Base-by-base conservation (phyloP, 1,140 invertebrate species). In the Brachionus rotundiformis region DNA sequence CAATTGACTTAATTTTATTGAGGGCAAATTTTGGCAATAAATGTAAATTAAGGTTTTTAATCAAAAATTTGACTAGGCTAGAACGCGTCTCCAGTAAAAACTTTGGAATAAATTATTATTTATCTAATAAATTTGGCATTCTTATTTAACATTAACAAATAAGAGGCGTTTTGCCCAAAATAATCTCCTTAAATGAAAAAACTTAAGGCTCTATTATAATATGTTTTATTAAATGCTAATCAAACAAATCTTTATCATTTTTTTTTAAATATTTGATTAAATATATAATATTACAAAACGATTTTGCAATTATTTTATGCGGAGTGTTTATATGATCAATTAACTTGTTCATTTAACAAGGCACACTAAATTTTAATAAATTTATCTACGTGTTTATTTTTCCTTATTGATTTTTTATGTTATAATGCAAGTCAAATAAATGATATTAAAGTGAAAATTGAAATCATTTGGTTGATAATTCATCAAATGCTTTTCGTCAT, bases 221-320 rank as follows among this genome's bases (percentile, higher is more conserved):
- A 19, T 54, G 47, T 54, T 54, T 19, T 10, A 54, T 54, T 54
- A 54, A 54, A 54, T 54, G 47, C 47, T 54, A 54, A 54, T 54
- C 47, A 54, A 54, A 54, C 47, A 54, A 54, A 54, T 54, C 47
- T 54, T 54, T 54, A 54, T 54, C 47, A 54, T 19, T 54, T 54
- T 54, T n/a, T 19, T 54, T 54, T 54, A 54, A 54, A 54, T 54
- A 54, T 54, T 54, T 54, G 47, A 54, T 54, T 54, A 54, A 54
- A 54, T 54, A 54, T 54, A n/a, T 54, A 54, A 54, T 54, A 54
- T 54, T 19, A 54, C 47, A 54, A 8, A 54, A 54, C n/a, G 4
- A 19, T 54, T 54, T 54, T 49, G 47, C 47, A 49, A 49, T 49
- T 54, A 54, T 54, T 10, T n/a, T 54, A 7, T n/a, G 47, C 47